Evolutionary conservation across 2,888 invertebrate species (phyloP).

Genomic region (Noctua janthina): DNA sequence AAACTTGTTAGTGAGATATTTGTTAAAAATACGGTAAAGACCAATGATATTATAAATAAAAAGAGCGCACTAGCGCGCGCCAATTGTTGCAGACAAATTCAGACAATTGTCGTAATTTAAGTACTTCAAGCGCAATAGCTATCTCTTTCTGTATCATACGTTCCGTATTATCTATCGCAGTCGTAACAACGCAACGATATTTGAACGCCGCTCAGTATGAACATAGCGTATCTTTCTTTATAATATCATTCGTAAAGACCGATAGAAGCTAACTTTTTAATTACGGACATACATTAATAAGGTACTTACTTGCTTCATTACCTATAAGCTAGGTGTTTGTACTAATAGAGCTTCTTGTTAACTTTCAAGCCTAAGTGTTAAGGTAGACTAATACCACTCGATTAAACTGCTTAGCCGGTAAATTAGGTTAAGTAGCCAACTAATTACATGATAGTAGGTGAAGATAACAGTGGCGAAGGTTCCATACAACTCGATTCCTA

Average conservation of each 20-base stretch:
- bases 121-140: too few relatives aligned
- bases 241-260: not conserved
- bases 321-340: not conserved
- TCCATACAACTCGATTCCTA: too few relatives aligned
- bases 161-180: too few relatives aligned
- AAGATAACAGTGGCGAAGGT: too few relatives aligned
- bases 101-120: too few relatives aligned
- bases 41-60: too few relatives aligned
- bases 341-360: not conserved
- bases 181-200: too few relatives aligned
- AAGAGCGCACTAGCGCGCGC: too few relatives aligned
- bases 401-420: constrained; percentile 7
- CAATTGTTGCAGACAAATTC: too few relatives aligned
- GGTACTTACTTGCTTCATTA: not conserved
- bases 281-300: not conserved
- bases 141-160: too few relatives aligned
- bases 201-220: too few relatives aligned
- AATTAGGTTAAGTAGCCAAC: not conserved
- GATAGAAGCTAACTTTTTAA: not conserved
- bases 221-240: too few relatives aligned
- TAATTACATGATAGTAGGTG: not conserved
- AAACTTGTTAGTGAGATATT: not conserved
- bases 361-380: not conserved
- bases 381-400: constrained; percentile 5
- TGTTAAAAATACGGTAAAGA: not conserved